These are phyloP conservation scores for Chaetogeoica ovagalla DNA, from an alignment of 2,888 invertebrate genomes.

Conservation along the genomic window DNA sequence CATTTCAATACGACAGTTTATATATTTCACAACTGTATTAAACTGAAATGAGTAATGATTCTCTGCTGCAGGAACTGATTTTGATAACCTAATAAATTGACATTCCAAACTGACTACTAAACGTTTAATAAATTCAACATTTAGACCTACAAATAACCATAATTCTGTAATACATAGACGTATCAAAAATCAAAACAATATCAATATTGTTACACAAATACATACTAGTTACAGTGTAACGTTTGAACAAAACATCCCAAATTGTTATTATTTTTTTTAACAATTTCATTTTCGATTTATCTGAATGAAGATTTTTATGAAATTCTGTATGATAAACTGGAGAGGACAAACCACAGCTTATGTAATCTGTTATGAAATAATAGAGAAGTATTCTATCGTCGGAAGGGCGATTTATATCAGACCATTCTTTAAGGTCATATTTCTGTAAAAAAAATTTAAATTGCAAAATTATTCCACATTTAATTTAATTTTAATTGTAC, in stretches of 20 bases:
- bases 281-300: constrained; percentile 20
- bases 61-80: background rate
- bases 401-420: background rate
- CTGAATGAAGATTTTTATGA: background rate
- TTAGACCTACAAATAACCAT: constrained; percentile 6
- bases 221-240: constrained; percentile 25
- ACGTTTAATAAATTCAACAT: constrained; percentile 26
- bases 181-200: background rate
- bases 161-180: background rate
- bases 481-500: background rate
- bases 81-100: constrained; percentile 5
- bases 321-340: constrained; percentile 15
- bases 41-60: background rate
- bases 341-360: constrained; percentile 32
- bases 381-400: constrained; percentile 2
- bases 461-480: background rate
- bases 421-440: background rate
- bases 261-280: background rate
- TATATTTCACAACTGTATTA: background rate
- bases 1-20: background rate
- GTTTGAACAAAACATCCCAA: constrained; percentile 14
- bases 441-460: constrained; percentile 6
- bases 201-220: background rate
- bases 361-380: constrained; percentile 41
- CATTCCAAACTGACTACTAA: background rate